phyloP scores from a whole-genome alignment of 2,797 vertebrate genomes.

The Staurois parvus region DNA sequence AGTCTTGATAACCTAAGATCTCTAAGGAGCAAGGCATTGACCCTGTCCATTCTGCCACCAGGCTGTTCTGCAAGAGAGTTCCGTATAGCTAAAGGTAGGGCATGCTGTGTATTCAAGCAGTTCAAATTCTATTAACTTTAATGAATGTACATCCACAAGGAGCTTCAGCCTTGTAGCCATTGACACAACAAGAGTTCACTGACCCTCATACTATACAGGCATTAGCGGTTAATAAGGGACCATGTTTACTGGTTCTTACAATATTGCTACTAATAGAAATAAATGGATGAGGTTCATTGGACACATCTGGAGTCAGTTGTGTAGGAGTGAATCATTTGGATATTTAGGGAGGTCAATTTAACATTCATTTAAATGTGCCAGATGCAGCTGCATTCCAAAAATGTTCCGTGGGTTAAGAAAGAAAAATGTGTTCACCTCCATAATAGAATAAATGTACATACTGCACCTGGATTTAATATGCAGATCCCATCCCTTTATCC shows the following conservation, averaged over 20 bases:
- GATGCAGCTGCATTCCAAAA: constrained; percentile 46
- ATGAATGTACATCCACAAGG: background rate
- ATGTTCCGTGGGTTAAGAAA: background rate
- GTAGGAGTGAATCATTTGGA: constrained; percentile 38
- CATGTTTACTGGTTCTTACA: background rate
- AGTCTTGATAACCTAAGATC: background rate
- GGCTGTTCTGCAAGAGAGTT: no score
- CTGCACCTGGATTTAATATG: background rate
- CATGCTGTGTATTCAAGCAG: background rate
- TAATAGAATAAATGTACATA: constrained; percentile 10
- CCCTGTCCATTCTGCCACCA: background rate
- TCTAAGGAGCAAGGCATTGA: background rate
- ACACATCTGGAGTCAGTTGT: constrained; percentile 34
- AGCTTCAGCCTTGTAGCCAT: background rate
- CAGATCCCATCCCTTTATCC: background rate
- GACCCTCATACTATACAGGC: background rate
- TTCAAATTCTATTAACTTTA: background rate
- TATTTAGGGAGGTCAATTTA: constrained; percentile 34
- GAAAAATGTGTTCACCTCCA: background rate
- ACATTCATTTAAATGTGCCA: constrained; percentile 7
- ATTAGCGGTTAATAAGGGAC: background rate
- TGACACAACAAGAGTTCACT: background rate
- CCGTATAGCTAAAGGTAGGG: background rate
- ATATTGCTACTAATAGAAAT: constrained; percentile 2
- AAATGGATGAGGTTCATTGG: constrained; percentile 5